These are phyloP conservation scores for Achlya flavicornis DNA, from an alignment of 2,888 invertebrate species.

Conservation along the genomic window DNA sequence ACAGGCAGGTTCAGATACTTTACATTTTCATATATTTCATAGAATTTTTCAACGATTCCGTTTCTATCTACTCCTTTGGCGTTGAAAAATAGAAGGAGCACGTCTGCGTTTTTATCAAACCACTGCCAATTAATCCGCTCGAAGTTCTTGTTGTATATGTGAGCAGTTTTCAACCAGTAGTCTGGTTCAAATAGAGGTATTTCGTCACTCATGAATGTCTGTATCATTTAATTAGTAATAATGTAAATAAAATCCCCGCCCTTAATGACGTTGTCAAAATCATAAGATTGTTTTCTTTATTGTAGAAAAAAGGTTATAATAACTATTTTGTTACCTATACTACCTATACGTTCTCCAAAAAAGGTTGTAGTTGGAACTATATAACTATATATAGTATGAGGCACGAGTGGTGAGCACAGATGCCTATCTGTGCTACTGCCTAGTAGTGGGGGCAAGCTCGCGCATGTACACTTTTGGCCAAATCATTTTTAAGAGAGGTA, in stretches of 20 bases:
- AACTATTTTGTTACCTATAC: no score
- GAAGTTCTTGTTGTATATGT: constrained; percentile 56
- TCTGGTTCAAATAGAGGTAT: background rate
- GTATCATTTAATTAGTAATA: no score
- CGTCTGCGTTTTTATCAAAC: constrained; percentile 59
- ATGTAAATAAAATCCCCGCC: background rate
- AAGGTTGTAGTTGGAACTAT: no score
- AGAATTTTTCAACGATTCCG: constrained; percentile 62
- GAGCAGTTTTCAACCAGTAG: constrained; percentile 55
- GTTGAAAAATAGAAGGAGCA: constrained; percentile 62
- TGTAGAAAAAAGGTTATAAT: background rate
- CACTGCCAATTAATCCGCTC: constrained; percentile 48
- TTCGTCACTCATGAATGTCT: constrained; percentile 9
- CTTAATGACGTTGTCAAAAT: background rate
- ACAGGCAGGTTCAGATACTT: constrained; percentile 64
- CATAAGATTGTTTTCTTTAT: no score
- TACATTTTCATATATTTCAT: constrained; percentile 62
- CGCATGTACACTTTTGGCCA: no score
- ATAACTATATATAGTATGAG: no score
- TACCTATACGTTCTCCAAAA: no score
- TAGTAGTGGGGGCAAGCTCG: no score
- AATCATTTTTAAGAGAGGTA: no score
- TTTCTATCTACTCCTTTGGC: constrained; percentile 57
- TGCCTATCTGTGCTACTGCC: no score
- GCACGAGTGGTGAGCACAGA: no score